Evolutionary conservation across 2,888 invertebrate genomes (phyloP), one percentile per base, ranked within the genome.

Genomic region (Apamea anceps): DNA sequence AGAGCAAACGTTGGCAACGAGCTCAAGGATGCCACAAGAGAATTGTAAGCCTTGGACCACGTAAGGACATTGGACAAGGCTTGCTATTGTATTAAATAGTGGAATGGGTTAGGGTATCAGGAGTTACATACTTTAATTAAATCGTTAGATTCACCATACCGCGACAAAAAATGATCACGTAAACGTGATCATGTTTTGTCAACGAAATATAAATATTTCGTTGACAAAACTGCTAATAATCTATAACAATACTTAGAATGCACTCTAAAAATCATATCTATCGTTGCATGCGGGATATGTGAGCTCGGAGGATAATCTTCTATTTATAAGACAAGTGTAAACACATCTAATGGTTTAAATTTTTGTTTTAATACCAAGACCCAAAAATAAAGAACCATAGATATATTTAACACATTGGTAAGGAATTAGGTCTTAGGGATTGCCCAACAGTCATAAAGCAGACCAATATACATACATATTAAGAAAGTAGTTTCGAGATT

Each of bases 11-110:
- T 48, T 80, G 54, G 75, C 62, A 87, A 85, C 72, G 71, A 42
- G 79, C 60, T 87, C 88, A 87, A 87, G 88, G 88, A 85, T 83
- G 51, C 54, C 25, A 32, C n/a, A 13, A 82, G 73, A 75, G 73
- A 75, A 73, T 42, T 82, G 77, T 57, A 21, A 51, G 37, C 75
- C 77, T 77, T 79, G 62, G 63, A 65, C 48, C 60, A 28, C n/a
- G 68, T 57, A 48, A 71, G 57, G 74, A 72, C 37, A 18, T n/a
- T 51, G 37, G 32, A 32, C 28, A 54, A 51, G 8, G 10, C 54
- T 32, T 1, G 51, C 48, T 81, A 68, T 71, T 54, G 32, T 63
- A 45, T n/a, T 42, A 12, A 28, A 57, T 57, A 18, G 12, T 25
- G 12, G 8, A 79, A n/a, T 25, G 21, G 13, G 25, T 57, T 57